A percentile compares a stretch with the other conserved stretches of the same genome.
Evolutionary conservation across 1,140 invertebrate species (phyloP).

Genomic region (Lordiphosa mommai): DNA sequence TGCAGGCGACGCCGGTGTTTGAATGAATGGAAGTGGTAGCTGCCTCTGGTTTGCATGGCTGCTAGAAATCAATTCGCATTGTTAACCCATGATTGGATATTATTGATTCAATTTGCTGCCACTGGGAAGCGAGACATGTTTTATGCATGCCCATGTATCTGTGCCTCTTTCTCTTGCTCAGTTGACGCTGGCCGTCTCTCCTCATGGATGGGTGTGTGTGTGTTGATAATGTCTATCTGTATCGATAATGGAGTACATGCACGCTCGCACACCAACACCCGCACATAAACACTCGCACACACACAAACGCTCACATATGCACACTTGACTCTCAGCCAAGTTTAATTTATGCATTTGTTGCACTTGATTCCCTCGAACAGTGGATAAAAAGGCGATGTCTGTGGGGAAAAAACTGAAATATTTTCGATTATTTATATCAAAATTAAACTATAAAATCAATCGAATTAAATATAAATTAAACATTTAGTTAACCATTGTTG

Average conservation of each 20-base stretch:
- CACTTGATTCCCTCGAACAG: constrained; percentile 30
- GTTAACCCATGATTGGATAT: constrained; percentile 79
- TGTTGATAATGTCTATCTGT: constrained; percentile 59
- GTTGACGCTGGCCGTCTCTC: not conserved
- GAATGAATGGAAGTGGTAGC: not conserved
- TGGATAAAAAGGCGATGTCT: constrained; percentile 10
- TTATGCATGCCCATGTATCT: constrained; percentile 53
- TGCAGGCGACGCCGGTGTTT: constrained; percentile 4
- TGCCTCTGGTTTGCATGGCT: constrained; percentile 40
- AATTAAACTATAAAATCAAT: too few relatives aligned
- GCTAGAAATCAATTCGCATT: constrained; percentile 78
- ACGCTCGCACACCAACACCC: constrained; percentile 47
- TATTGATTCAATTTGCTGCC: constrained; percentile 78
- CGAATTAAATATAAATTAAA: too few relatives aligned
- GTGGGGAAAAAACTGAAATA: too few relatives aligned
- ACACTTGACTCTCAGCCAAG: constrained; percentile 21
- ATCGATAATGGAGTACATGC: constrained; percentile 66
- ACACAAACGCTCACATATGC: constrained; percentile 4
- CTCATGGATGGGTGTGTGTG: constrained; percentile 11
- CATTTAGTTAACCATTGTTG: too few relatives aligned
- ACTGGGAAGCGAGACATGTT: constrained; percentile 65
- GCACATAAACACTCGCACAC: not conserved
- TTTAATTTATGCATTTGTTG: constrained; percentile 66
- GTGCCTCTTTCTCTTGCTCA: not conserved
- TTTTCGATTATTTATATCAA: too few relatives aligned